Conservation (phyloP, 1,140 invertebrate genomes). For the Anthonomus grandis region DNA sequence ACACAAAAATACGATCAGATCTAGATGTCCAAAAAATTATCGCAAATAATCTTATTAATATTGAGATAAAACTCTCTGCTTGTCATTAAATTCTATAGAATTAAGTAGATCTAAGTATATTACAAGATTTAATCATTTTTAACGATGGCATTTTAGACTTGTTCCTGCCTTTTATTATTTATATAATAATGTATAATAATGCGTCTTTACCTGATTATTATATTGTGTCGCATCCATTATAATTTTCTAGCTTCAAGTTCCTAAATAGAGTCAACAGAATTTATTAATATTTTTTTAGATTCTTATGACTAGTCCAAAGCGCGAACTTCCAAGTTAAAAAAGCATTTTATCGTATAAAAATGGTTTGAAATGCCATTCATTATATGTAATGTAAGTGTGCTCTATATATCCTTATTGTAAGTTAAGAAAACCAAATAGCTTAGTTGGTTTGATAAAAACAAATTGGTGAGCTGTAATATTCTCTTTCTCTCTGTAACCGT, state of each 20-base stretch:
- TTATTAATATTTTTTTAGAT: conserved; percentile 25
- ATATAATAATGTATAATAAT: not conserved
- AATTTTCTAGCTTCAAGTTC: conserved; percentile 36
- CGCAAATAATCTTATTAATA: conserved; percentile 8
- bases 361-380: conserved; percentile 45
- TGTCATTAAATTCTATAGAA: conserved; percentile 29
- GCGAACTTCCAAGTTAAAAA: conserved; percentile 24
- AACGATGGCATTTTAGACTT: conserved; percentile 40
- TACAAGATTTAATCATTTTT: conserved; percentile 25
- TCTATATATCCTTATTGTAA: conserved; percentile 38
- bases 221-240: conserved; percentile 8
- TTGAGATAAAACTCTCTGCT: conserved; percentile 31
- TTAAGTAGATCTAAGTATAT: conserved; percentile 36
- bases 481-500: conserved; percentile 28
- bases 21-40: conserved; percentile 17
- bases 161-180: conserved; percentile 18
- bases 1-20: conserved; percentile 4
- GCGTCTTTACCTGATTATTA: no score
- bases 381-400: conserved; percentile 44
- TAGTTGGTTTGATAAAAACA: no score
- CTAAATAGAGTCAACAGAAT: conserved; percentile 33
- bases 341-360: no score
- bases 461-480: conserved; percentile 24
- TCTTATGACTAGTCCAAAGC: conserved; percentile 28
- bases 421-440: no score